Evolutionary conservation across 2,797 vertebrate species (phyloP), one percentile per base, ranked within the genome.

Genomic region (Microctenopoma stevenorrisi): DNA sequence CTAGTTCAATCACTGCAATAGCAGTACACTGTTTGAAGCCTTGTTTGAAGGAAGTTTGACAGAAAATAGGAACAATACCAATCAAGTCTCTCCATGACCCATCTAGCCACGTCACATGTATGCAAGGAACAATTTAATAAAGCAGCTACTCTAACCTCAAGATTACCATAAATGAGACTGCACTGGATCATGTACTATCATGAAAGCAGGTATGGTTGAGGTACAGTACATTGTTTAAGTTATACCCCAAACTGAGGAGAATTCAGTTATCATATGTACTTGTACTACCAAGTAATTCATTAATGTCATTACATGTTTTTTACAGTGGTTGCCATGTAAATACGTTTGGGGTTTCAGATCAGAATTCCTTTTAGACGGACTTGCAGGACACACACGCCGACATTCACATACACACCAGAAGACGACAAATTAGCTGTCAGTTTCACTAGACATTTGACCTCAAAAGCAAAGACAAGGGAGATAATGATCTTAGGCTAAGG

Each of bases 401-500:
- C 67, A 35, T 26, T 57, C 71, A 69, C 65, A 16, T 48, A 64
- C 58, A 58, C 58, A 64, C 68, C 58, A 64, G 71, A 78, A 68
- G 68, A 86, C 82, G 38, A 90, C 76, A 90, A 87, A 91, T 85
- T 87, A 89, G 79, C 85, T 90, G 85, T 88, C 87, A 86, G 43
- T 72, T 81, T 85, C 83, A 75, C 66, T 40, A 42, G 74, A 78
- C 81, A 72, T 84, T 48, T 87, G 91, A 91, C 91, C 88, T 91
- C 79, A 85, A 86, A 81, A 59, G 79, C 82, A 87, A 90, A 89
- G 85, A 86, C 53, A 87, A 76, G 58, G 40, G 70, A 81, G 83
- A 90, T 89, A 89, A 89, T 74, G 72, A 91, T 89, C 86, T 91
- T 87, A 79, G 81, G 50, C 72, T 86, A 80, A 87, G 85, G 89